Percentiles rank a stretch among this genome's conserved stretches.
These are phyloP conservation scores for Tipula helvola DNA, from an alignment of 2,888 invertebrate genomes.

Conservation along the genomic window DNA sequence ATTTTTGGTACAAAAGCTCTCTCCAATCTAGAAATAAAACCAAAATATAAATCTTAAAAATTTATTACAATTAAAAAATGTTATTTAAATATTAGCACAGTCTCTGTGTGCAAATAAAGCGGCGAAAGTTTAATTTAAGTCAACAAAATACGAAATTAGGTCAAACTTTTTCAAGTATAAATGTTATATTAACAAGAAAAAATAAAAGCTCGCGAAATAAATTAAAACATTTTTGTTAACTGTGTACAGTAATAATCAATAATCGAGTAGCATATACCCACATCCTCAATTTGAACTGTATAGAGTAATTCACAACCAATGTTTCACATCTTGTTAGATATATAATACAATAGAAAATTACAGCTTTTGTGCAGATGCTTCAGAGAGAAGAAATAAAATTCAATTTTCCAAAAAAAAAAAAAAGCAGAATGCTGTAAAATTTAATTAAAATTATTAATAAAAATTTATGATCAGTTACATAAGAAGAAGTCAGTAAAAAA, in stretches of 20 bases:
- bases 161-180: slow-evolving; percentile 4
- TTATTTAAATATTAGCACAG: not conserved
- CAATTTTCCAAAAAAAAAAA: not conserved
- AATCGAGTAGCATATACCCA: not conserved
- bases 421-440: not conserved
- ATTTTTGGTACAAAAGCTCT: not conserved
- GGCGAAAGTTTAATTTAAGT: not conserved
- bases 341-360: not conserved
- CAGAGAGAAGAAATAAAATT: not conserved
- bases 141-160: not conserved
- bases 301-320: not conserved
- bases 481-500: not conserved
- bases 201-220: not conserved
- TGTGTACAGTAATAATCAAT: not conserved
- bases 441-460: not conserved
- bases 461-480: not conserved
- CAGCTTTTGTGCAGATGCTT: not conserved
- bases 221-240: not conserved
- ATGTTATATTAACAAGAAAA: not conserved
- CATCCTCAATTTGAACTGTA: not conserved
- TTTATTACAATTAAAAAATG: not conserved
- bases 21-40: not conserved
- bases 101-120: not conserved
- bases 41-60: not conserved
- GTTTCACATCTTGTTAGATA: not conserved